Evolutionary conservation across 2,888 invertebrate genomes (phyloP).

Genomic region (Magallana nippona): DNA sequence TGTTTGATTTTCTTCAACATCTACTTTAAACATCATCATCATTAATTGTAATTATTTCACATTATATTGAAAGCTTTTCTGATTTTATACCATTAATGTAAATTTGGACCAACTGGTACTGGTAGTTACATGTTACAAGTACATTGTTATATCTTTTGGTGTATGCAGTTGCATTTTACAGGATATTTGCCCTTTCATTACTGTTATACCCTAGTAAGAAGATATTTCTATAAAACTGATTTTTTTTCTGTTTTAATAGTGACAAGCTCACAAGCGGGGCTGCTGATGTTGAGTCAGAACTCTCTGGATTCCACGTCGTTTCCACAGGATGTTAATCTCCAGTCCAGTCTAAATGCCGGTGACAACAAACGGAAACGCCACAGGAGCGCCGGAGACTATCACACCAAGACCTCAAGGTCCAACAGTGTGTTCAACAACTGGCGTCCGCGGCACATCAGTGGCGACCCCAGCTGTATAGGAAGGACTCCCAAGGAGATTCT

Average conservation of each 20-base stretch:
- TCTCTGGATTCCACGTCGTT: conserved; percentile 63
- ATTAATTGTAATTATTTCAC: too few species aligned
- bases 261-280: conserved; percentile 82
- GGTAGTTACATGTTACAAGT: too few species aligned
- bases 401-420: conserved; percentile 63
- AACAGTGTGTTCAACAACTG: conserved; percentile 69
- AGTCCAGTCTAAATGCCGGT: conserved; percentile 55
- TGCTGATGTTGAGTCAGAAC: conserved; percentile 81
- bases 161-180: too few species aligned
- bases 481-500: not conserved
- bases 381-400: conserved; percentile 77
- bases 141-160: too few species aligned
- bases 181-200: too few species aligned
- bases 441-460: conserved; percentile 59
- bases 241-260: conserved; percentile 75
- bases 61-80: too few species aligned
- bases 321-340: conserved; percentile 53
- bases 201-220: too few species aligned
- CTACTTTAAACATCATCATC: too few species aligned
- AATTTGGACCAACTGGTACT: too few species aligned
- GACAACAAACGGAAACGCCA: conserved; percentile 69
- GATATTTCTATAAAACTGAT: too few species aligned
- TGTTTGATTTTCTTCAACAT: too few species aligned
- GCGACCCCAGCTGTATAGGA: conserved; percentile 44
- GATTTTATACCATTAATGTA: too few species aligned